These are phyloP conservation scores for Mionectes macconnelli DNA, from an alignment of 2,113 vertebrate genomes.

Conservation along the genomic window DNA sequence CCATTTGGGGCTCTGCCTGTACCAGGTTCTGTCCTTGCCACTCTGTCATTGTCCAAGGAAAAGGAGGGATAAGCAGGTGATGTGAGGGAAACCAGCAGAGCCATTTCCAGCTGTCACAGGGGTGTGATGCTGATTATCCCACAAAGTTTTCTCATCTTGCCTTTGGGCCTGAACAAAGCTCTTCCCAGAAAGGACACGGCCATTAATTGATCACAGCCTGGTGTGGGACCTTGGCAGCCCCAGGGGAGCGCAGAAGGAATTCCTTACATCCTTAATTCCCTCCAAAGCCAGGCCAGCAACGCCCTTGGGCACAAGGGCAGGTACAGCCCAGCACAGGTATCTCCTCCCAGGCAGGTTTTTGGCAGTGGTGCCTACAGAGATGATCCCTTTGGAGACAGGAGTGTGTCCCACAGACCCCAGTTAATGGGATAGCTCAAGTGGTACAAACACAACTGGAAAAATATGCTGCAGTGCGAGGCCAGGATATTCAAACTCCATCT, in stretches of 20 bases:
- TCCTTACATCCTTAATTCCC: neutral
- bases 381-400: neutral
- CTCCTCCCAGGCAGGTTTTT: neutral
- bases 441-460: slow-evolving; percentile 53
- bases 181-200: neutral
- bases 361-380: neutral
- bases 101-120: neutral
- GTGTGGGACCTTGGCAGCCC: neutral
- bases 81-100: neutral
- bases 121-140: neutral
- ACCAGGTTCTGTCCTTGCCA: neutral
- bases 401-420: neutral
- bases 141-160: neutral
- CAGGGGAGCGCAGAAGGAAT: neutral
- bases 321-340: neutral
- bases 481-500: slow-evolving; percentile 39
- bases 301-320: neutral
- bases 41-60: neutral
- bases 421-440: neutral
- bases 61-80: neutral
- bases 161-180: neutral
- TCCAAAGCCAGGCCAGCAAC: neutral
- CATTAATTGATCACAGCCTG: neutral
- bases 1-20: neutral
- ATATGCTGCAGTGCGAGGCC: slow-evolving; percentile 14